A percentile compares a stretch with the other conserved stretches of the same genome.
These are phyloP conservation scores for Anarhynchus alexandrinus DNA, from an alignment of 2,113 vertebrate species.

Conservation along the genomic window DNA sequence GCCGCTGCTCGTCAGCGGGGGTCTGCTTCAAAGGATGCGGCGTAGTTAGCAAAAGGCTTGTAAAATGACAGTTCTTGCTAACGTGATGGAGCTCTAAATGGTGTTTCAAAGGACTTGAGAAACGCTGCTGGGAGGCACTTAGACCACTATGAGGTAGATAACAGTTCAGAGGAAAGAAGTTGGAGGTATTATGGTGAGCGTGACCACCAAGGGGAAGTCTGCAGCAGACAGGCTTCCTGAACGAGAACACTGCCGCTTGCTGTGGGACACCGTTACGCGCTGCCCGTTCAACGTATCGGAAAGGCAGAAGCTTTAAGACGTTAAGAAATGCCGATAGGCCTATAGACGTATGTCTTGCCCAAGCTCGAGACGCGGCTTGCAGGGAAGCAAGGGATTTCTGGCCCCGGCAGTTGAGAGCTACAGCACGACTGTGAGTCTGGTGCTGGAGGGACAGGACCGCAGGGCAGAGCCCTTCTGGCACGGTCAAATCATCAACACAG, in stretches of 20 bases:
- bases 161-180: not conserved
- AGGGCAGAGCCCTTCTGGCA: not conserved
- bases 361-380: not conserved
- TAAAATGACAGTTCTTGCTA: not conserved
- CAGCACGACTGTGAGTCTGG: fast-evolving
- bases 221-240: not conserved
- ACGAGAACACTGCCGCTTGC: not conserved
- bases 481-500: fast-evolving
- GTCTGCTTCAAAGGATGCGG: not conserved
- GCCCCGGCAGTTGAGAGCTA: not conserved
- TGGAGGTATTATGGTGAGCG: not conserved
- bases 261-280: fast-evolving
- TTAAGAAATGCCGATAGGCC: not conserved
- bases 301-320: not conserved
- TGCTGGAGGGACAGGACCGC: not conserved
- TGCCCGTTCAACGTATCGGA: not conserved
- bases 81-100: not conserved
- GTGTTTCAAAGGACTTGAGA: not conserved
- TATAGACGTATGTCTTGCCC: not conserved
- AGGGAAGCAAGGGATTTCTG: not conserved
- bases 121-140: not conserved
- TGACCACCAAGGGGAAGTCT: not conserved
- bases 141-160: fast-evolving
- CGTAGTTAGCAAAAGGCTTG: not conserved
- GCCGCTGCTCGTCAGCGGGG: not conserved